Percentiles rank a stretch among this genome's conserved stretches.
Evolutionary conservation across 2,888 invertebrate genomes (phyloP).

Genomic region (Oscheius sp.): DNA sequence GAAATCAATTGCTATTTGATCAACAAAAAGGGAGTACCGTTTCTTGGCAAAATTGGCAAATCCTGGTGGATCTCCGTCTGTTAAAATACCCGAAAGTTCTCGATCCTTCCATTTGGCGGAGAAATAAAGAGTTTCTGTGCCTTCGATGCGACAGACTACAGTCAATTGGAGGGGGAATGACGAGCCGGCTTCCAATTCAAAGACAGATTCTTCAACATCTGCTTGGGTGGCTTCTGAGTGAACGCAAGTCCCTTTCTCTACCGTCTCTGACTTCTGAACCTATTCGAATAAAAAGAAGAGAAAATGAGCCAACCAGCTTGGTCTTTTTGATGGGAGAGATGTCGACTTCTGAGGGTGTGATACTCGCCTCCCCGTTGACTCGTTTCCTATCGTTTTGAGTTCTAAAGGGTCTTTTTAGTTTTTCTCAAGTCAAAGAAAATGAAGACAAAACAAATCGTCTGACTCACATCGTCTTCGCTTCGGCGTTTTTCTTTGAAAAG

Average conservation of each 20-base stretch:
- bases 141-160: conserved; percentile 26
- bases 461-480: background rate
- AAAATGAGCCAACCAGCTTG: background rate
- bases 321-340: background rate
- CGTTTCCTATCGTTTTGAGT: conserved; percentile 2
- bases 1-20: background rate
- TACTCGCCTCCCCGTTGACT: background rate
- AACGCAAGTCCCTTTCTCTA: conserved; percentile 17
- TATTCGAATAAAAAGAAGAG: background rate
- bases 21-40: conserved; percentile 14
- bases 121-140: conserved; percentile 42
- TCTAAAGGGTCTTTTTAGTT: too few species aligned
- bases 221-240: conserved; percentile 19
- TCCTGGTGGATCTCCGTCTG: conserved; percentile 42
- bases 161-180: conserved; percentile 27
- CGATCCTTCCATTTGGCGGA: conserved; percentile 43
- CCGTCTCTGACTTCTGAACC: background rate
- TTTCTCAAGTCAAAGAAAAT: background rate
- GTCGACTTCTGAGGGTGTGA: background rate
- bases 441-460: background rate
- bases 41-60: conserved; percentile 36
- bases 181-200: conserved; percentile 26
- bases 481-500: background rate
- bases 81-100: conserved; percentile 44
- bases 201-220: conserved; percentile 21